Evolutionary conservation across 2,797 vertebrate genomes (phyloP).

Genomic region (Poecile montanus): DNA sequence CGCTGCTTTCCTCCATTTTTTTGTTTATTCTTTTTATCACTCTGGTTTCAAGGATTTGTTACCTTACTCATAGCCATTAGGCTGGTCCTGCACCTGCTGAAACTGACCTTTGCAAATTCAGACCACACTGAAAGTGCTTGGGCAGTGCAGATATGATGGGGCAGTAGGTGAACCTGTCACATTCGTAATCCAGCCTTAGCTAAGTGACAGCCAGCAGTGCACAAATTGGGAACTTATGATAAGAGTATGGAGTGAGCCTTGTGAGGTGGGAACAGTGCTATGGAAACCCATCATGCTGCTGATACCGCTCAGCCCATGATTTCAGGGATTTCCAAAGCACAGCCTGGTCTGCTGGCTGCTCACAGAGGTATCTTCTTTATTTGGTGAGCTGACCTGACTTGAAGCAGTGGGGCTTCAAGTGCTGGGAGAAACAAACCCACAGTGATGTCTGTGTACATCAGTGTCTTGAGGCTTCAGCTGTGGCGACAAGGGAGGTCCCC

Average conservation of each 20-base stretch:
- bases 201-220: not conserved
- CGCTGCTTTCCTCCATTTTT: not conserved
- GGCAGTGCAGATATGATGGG: not conserved
- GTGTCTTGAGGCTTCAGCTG: not conserved
- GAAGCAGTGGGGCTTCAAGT: not conserved
- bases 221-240: not conserved
- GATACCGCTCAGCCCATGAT: not conserved
- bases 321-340: not conserved
- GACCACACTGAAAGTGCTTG: not conserved
- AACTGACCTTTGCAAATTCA: not conserved
- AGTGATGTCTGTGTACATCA: not conserved
- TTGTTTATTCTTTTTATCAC: constrained; percentile 20
- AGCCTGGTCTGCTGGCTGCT: not conserved
- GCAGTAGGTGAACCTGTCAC: not conserved
- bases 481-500: not conserved
- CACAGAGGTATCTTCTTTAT: not conserved
- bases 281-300: not conserved
- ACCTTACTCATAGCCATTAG: not conserved
- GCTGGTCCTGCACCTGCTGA: not conserved
- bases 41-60: constrained; percentile 25
- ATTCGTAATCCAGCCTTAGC: not conserved
- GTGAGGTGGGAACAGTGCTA: not conserved
- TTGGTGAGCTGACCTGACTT: not conserved
- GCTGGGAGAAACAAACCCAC: not conserved
- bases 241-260: not conserved